phyloP scores from a whole-genome alignment of 2,113 vertebrate species.

The Setophaga coronata region DNA sequence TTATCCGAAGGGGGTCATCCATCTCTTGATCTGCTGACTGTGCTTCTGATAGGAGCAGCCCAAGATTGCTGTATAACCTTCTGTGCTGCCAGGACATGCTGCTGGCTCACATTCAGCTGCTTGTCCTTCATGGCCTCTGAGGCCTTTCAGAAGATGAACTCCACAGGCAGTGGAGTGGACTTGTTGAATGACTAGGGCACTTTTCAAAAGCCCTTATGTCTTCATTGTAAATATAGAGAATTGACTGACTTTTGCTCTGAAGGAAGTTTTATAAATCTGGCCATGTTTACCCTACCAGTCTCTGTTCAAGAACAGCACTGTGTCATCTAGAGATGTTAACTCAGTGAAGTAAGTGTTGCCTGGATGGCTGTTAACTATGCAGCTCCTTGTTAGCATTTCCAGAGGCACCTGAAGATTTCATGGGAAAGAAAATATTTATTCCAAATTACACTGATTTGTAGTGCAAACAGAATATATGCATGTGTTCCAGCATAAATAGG shows the following conservation, averaged over 20 bases:
- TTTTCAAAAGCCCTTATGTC: not conserved
- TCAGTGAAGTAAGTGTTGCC: not conserved
- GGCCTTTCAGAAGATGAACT: not conserved
- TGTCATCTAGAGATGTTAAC: not conserved
- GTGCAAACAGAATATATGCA: not conserved
- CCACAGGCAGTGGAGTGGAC: not conserved
- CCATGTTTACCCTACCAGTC: rapidly evolving
- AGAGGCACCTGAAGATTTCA: not conserved
- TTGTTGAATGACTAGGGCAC: not conserved
- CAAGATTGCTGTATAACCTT: not conserved
- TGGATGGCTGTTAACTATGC: not conserved
- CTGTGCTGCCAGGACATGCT: not conserved
- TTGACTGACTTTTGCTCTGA: not conserved
- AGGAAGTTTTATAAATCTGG: not conserved
- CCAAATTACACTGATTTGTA: not conserved
- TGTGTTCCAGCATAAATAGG: not conserved
- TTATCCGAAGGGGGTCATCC: not conserved
- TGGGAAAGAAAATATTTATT: not conserved
- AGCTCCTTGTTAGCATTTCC: not conserved
- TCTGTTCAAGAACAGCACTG: not conserved
- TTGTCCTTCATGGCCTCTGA: not conserved
- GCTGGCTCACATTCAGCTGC: not conserved
- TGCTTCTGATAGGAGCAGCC: not conserved
- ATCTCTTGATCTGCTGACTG: not conserved
- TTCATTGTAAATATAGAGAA: not conserved